Base-by-base conservation (phyloP, 64 coral and sea anemone species). In the Porites australiensis region DNA sequence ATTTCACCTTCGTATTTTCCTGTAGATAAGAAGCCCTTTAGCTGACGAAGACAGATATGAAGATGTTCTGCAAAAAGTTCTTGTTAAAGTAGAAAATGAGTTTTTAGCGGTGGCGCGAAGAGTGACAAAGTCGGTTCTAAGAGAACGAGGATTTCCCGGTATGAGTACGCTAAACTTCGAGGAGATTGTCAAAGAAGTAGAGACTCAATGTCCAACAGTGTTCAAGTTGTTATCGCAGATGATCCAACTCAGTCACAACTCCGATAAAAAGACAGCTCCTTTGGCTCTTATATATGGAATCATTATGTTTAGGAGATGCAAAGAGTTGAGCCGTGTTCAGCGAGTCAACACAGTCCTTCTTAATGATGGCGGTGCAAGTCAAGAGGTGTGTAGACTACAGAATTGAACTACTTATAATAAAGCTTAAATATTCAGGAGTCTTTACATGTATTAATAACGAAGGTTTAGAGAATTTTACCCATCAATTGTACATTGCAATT, bases 151-250 rank as follows among this genome's bases (percentile, higher is more conserved):
- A 48, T 90, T 68, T 90, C 74, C 74, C 54, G 88, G 75, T 53
- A 79, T 69, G 88, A 77, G 65, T 90, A 79, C 74, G 59, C 77
- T 90, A 51, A 90, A 79, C 44, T 79, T 90, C 70, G 74, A 90
- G 51, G 69, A 66, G 20, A 90, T 90, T 23, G 54, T 90, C 45
- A 77, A 14, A 64, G 88, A 89, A 66, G 67, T 88, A 44, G 64
- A 88, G 62, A 64, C 27, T n/a, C 18, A 62, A 44, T 88, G 53
- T 50, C 87, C 87, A 14, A 89, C 88, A 63, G 75, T 89, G 75
- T 79, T 79, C 48, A 72, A 48, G 54, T 58, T 87, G 10, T 37
- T 87, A 54, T 72, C 67, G 4, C 84, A 87, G 46, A 89, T 89
- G 88, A 75, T 79, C 45, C 23, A 89, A 79, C 68, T 89, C 58